Percentiles rank a stretch among this genome's conserved stretches.
Evolutionary conservation across 2,113 vertebrate genomes (phyloP).

Genomic region (Platycercus adscitus): DNA sequence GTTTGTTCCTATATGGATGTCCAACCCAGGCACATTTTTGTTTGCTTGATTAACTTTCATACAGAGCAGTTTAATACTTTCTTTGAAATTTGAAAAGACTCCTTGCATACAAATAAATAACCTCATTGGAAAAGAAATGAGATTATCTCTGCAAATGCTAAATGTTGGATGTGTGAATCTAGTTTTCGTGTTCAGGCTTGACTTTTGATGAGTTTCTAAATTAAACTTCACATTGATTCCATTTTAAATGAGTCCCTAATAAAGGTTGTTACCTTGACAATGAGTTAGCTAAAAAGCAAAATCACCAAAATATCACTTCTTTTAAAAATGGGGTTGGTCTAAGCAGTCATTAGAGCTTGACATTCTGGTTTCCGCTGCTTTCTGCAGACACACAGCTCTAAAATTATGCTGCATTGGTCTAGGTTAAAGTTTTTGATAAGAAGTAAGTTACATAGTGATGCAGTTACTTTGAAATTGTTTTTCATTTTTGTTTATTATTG

Average conservation of each 20-base stretch:
- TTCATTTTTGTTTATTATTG: background rate
- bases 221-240: constrained; percentile 46
- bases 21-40: background rate
- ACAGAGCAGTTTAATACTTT: background rate
- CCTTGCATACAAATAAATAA: constrained; percentile 37
- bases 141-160: constrained; percentile 20
- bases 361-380: background rate
- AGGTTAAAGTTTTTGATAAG: background rate
- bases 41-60: background rate
- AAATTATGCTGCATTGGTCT: background rate
- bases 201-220: constrained; percentile 59
- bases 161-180: constrained; percentile 30
- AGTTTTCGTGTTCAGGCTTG: constrained; percentile 42
- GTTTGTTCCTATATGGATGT: background rate
- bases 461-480: background rate
- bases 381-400: background rate
- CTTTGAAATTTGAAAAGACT: constrained; percentile 4
- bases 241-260: constrained; percentile 53
- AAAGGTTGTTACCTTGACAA: constrained; percentile 18
- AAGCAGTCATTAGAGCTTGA: background rate
- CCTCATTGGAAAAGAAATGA: constrained; percentile 33
- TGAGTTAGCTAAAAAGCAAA: background rate
- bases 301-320: background rate
- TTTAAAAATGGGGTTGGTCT: background rate
- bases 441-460: background rate